phyloP scores from a whole-genome alignment of 2,888 invertebrate genomes.

The Cerastis rubricosa region DNA sequence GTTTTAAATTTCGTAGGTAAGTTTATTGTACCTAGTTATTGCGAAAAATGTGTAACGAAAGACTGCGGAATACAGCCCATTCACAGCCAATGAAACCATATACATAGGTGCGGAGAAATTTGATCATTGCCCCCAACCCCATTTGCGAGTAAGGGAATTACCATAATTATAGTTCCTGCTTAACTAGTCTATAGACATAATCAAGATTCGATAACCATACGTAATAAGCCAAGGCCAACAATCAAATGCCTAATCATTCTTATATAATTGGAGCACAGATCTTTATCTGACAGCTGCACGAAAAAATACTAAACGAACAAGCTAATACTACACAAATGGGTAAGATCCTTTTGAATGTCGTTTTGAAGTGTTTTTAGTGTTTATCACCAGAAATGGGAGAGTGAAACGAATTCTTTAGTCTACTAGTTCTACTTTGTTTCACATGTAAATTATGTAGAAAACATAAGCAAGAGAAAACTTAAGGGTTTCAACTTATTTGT shows the following conservation, averaged over 20 bases:
- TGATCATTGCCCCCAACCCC: slow-evolving; percentile 32
- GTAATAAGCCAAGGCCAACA: slow-evolving; percentile 51
- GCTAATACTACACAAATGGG: slow-evolving; percentile 37
- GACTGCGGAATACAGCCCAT: slow-evolving; percentile 24
- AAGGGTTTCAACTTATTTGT: background rate
- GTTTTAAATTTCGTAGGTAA: background rate
- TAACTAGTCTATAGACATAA: slow-evolving; percentile 38
- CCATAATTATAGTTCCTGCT: slow-evolving; percentile 59
- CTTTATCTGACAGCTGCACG: slow-evolving; percentile 25
- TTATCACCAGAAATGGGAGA: slow-evolving; percentile 27
- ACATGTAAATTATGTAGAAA: slow-evolving; percentile 4
- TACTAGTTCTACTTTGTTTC: background rate
- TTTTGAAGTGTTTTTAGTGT: slow-evolving; percentile 26
- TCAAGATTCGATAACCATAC: slow-evolving; percentile 36
- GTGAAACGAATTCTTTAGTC: slow-evolving; percentile 7
- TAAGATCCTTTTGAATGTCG: slow-evolving; percentile 23
- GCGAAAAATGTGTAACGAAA: background rate
- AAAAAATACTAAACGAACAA: slow-evolving; percentile 9
- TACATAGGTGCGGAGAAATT: slow-evolving; percentile 39
- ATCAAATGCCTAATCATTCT: slow-evolving; percentile 34
- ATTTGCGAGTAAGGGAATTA: slow-evolving; percentile 43
- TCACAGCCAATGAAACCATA: slow-evolving; percentile 5
- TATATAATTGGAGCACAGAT: slow-evolving; percentile 37
- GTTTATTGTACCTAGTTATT: background rate
- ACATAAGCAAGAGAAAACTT: background rate